Percentiles rank a stretch among this genome's conserved stretches.
phyloP scores from a whole-genome alignment of 2,797 vertebrate genomes.

The Coracias cyanogaster region DNA sequence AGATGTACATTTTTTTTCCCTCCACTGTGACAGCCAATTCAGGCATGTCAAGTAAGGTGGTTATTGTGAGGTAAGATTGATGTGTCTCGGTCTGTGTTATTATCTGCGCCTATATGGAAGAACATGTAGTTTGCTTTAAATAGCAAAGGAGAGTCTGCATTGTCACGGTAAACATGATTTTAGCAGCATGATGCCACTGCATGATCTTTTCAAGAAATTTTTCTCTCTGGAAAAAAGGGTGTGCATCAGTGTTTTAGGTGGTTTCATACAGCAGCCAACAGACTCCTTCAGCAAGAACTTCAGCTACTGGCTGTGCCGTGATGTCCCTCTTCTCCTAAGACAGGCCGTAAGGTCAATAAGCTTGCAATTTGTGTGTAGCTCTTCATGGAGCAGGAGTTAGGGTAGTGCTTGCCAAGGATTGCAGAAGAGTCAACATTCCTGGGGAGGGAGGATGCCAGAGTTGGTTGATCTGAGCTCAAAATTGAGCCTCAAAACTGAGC shows the following conservation, averaged over 20 bases:
- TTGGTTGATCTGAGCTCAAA: background rate
- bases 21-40: background rate
- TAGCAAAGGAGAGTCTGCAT: background rate
- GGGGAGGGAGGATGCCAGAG: background rate
- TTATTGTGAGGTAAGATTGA: constrained; percentile 15
- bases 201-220: background rate
- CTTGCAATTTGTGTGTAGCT: background rate
- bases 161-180: background rate
- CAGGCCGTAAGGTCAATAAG: background rate
- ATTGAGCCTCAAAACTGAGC: background rate
- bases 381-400: background rate
- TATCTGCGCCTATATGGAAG: constrained; percentile 3
- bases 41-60: background rate
- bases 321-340: background rate
- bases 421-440: background rate
- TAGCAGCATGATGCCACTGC: background rate
- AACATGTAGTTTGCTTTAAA: constrained; percentile 25
- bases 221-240: background rate
- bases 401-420: background rate
- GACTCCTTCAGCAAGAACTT: background rate
- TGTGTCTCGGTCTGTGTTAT: background rate
- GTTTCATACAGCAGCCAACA: background rate
- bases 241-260: background rate
- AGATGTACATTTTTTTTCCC: background rate
- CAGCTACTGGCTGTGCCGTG: background rate